phyloP scores from a whole-genome alignment of 92 coral and sea anemone species.

The Galaxea fascicularis region DNA sequence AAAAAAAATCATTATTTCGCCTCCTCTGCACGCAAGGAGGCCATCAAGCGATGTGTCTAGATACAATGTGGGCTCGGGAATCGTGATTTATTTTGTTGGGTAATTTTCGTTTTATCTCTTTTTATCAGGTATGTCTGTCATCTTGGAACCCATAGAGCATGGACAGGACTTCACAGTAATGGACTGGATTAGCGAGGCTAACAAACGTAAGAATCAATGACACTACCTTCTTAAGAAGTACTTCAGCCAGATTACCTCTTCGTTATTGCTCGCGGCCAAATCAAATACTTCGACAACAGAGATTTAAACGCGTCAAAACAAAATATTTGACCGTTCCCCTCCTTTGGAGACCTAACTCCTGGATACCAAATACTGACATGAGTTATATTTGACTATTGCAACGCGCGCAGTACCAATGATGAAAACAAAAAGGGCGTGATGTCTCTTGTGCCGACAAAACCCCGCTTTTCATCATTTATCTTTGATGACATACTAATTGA shows the following conservation, averaged over 20 bases:
- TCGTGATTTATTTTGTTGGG: not conserved
- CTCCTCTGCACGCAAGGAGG: not conserved
- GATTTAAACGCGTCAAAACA: not conserved
- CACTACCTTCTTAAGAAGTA: not conserved
- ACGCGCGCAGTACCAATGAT: too few species aligned
- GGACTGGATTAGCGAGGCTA: slow-evolving; percentile 77
- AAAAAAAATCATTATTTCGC: not conserved
- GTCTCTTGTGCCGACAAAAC: too few species aligned
- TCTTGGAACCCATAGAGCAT: not conserved
- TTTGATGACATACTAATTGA: not conserved
- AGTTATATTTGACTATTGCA: too few species aligned
- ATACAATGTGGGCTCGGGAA: not conserved
- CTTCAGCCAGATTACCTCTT: not conserved
- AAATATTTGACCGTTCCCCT: not conserved
- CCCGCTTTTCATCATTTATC: not conserved
- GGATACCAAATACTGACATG: too few species aligned
- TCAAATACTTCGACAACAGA: not conserved
- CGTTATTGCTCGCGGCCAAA: not conserved
- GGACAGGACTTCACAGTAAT: slow-evolving; percentile 44
- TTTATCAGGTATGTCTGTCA: slow-evolving; percentile 2
- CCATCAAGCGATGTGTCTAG: not conserved
- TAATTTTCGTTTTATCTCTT: not conserved
- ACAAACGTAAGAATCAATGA: slow-evolving; percentile 62
- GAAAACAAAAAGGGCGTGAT: too few species aligned
- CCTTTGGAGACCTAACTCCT: not conserved